A percentile compares a stretch with the other conserved stretches of the same genome.
phyloP scores from a whole-genome alignment of 1,140 invertebrate species.

The Lordiphosa stackelbergi region DNA sequence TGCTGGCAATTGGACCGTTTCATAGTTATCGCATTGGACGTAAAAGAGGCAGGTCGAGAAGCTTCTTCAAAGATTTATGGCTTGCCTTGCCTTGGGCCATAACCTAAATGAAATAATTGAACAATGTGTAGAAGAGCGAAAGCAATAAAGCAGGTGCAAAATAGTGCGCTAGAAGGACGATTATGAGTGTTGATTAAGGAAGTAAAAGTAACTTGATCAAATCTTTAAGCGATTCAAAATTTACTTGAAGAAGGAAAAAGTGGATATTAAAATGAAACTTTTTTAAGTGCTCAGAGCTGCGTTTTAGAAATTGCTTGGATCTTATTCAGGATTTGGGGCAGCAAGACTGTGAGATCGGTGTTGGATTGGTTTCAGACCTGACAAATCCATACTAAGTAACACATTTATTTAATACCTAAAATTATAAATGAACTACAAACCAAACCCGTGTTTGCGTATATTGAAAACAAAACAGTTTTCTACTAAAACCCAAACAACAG shows the following conservation, averaged over 20 bases:
- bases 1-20: constrained; percentile 21
- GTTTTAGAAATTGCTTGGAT: no score
- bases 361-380: no score
- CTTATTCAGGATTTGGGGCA: no score
- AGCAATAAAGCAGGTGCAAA: no score
- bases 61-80: constrained; percentile 44
- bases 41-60: constrained; percentile 23
- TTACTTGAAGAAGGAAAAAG: background rate
- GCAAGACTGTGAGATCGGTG: no score
- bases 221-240: background rate
- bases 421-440: no score
- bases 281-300: no score
- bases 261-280: background rate
- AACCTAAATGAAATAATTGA: constrained; percentile 43
- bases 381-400: no score
- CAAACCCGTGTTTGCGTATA: no score
- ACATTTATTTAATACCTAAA: no score
- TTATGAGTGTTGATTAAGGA: background rate
- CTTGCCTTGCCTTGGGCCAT: constrained; percentile 32
- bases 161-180: background rate
- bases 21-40: constrained; percentile 14
- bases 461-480: no score
- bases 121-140: constrained; percentile 16
- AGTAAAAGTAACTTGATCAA: background rate
- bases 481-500: no score